phyloP scores from a whole-genome alignment of 2,888 invertebrate genomes.

The Tetranychus piercei region DNA sequence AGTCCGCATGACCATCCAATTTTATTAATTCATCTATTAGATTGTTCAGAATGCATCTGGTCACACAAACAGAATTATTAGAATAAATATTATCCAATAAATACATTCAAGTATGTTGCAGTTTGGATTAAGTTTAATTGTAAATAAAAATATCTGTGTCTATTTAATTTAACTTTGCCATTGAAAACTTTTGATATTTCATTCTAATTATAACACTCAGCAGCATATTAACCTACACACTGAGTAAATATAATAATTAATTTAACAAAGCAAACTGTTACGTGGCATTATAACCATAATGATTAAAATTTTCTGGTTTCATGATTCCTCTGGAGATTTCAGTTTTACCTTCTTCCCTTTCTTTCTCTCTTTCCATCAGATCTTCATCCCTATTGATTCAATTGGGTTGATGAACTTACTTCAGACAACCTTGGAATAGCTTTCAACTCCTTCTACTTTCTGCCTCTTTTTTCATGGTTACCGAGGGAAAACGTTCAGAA shows the following conservation, averaged over 20 bases:
- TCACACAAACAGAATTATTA: no score
- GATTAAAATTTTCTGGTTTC: neutral
- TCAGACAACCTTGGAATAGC: conserved; percentile 1
- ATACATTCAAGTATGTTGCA: no score
- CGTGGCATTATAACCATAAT: neutral
- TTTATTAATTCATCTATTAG: no score
- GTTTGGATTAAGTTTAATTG: no score
- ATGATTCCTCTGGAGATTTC: neutral
- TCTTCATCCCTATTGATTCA: neutral
- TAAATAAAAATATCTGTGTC: no score
- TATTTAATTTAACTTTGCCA: no score
- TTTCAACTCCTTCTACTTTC: neutral
- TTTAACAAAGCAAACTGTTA: neutral
- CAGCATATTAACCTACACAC: no score
- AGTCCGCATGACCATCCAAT: no score
- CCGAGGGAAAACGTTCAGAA: neutral
- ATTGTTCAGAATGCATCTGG: no score
- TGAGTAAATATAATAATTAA: neutral
- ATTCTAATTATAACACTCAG: no score
- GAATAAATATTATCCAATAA: no score
- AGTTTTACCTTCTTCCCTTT: neutral
- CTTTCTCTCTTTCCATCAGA: neutral
- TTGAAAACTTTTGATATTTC: no score
- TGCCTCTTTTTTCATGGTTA: neutral
- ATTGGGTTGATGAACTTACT: neutral